Base-by-base conservation (phyloP, 2,113 vertebrate species). In the Heterotis niloticus region DNA sequence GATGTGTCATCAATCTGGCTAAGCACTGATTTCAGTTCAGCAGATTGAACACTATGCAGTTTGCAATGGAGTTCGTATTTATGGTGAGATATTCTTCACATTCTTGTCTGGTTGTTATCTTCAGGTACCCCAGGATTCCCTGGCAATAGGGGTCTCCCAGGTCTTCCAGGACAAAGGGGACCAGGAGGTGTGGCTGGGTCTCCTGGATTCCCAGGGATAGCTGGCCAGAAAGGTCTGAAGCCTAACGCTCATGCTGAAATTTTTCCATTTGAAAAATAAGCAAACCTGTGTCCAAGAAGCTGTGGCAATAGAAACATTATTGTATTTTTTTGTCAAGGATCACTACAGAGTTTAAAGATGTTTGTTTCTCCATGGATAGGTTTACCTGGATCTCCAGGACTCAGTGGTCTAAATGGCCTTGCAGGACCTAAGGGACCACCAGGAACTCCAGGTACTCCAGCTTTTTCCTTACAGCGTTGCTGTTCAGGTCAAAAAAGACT, bases 361-460 rank as follows among this genome's bases (percentile, higher is more conserved):
- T 72, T 65, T 34, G 9, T 75, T 68, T 12, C 69, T 23, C 29
- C 51, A 83, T 69, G 26, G n/a, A 62, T 79, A 99, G 97, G 97
- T 78, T 92, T 93, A 70, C 69, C 87, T 28, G 97, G 97, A 77
- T 72, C 89, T 67, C 91, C 93, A 34, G 97, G 97, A 83, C 90
- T 98, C 85, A 91, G 90, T 81, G 96, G 96, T 85, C 91, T 99
- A 9, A 96, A 99, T 84, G 97, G 96, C 24, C 93, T 99, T 71
- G 92, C 85, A 74, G 97, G 97, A 84, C 92, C 95, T 10, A 98
- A 94, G 82, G 97, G 96, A 0, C 89, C 89, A 57, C 81, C 89
- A 77, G 97, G 97, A 88, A 93, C 91, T n/a, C 94, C 92, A 93
- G 97, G 97, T 93, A 88, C 91, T 74, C 80, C 54, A 62, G 20